phyloP scores from a whole-genome alignment of 2,113 vertebrate species.

The Crotalus helleri region DNA sequence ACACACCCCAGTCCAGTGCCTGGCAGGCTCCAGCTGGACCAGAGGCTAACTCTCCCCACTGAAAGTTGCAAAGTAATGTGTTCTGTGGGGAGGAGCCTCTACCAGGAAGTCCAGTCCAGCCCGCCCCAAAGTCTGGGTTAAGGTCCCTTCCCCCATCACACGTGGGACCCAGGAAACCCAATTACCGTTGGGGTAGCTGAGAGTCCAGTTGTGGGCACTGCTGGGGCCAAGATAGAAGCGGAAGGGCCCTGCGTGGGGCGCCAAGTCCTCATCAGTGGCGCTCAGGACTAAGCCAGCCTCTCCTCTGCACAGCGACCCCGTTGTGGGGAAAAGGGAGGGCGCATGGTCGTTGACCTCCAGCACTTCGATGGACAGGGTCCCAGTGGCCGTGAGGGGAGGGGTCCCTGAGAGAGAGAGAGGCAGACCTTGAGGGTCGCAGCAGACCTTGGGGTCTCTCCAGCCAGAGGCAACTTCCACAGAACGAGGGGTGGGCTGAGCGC shows the following conservation, averaged over 20 bases:
- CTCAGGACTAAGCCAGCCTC: conserved; percentile 73
- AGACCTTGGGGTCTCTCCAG: neutral
- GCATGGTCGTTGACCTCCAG: conserved; percentile 89
- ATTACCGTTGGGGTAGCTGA: conserved; percentile 80
- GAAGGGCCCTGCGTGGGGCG: conserved; percentile 87
- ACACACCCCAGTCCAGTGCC: neutral
- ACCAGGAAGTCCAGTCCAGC: neutral
- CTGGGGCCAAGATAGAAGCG: conserved; percentile 74
- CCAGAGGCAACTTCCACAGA: neutral
- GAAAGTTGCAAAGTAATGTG: neutral
- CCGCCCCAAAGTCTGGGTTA: too few relatives aligned
- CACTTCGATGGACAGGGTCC: conserved; percentile 81
- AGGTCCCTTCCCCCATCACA: neutral
- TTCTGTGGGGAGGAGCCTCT: neutral
- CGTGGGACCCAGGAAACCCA: fast-evolving
- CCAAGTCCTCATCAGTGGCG: conserved; percentile 81
- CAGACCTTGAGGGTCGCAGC: neutral
- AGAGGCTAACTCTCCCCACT: neutral
- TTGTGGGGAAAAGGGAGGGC: conserved; percentile 69
- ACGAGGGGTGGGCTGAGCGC: neutral
- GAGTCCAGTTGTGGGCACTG: conserved; percentile 80
- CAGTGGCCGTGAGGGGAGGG: conserved; percentile 72
- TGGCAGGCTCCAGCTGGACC: neutral
- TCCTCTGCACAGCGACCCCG: conserved; percentile 71
- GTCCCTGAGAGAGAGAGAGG: conserved; percentile 42